phyloP scores from a whole-genome alignment of 2,797 vertebrate genomes.

The Lepus townsendii region DNA sequence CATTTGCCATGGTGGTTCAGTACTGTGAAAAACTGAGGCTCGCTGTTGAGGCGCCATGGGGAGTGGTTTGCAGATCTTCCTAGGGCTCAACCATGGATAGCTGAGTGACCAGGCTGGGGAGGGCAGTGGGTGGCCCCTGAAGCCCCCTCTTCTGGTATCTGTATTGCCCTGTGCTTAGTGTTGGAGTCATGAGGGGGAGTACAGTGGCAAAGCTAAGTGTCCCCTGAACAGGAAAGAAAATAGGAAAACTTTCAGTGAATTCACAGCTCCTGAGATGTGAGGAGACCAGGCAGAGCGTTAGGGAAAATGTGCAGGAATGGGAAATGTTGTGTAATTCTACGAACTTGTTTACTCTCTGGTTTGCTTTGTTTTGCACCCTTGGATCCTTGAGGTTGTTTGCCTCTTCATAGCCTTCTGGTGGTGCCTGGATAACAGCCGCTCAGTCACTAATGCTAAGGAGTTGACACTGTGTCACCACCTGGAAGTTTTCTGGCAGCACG shows the following conservation, averaged over 20 bases:
- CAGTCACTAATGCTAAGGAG: not conserved
- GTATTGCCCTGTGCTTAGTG: not conserved
- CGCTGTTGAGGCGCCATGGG: not conserved
- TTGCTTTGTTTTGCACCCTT: not conserved
- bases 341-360: not conserved
- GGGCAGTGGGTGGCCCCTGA: not conserved
- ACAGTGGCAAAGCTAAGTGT: not conserved
- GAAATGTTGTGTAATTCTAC: not conserved
- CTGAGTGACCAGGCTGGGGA: not conserved
- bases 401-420: not conserved
- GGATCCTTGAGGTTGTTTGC: not conserved
- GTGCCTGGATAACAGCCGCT: not conserved
- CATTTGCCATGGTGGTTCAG: not conserved
- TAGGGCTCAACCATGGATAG: not conserved
- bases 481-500: not conserved
- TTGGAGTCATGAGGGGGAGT: not conserved
- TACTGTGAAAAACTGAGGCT: fast-evolving
- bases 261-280: not conserved
- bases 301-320: not conserved
- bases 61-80: no score
- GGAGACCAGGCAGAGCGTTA: not conserved
- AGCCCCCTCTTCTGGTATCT: not conserved
- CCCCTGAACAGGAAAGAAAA: not conserved
- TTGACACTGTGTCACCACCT: not conserved
- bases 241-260: not conserved